Evolutionary conservation across 2,797 vertebrate species (phyloP), one percentile per base, ranked within the genome.

Genomic region (Ctenochaetus hawaiiensis): DNA sequence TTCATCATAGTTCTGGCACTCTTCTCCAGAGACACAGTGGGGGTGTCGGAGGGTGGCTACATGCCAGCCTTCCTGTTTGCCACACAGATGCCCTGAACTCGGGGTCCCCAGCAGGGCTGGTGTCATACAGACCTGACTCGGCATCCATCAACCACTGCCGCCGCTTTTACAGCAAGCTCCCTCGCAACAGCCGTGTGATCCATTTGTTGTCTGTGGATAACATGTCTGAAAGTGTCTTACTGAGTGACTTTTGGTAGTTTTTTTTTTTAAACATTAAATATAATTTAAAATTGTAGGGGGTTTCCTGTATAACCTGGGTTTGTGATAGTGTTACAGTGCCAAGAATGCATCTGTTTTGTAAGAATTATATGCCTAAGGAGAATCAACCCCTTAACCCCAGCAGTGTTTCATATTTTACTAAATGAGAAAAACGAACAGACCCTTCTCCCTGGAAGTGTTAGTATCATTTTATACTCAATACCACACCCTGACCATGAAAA

Each of bases 1-100:
- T 92, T 88, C 80, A 92, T 93, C 88, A 91, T 66, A 66, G 77
- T 72, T 85, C 56, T 69, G 67, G 56, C 13, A 8, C 58, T 66
- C 67, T 79, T 83, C 86, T 63, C 77, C 60, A 53, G 83, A 87
- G 81, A 75, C 11, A 72, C 64, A 51, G 52, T 78, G 72, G 75
- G 67, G 23, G 23, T 17, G 22, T 12, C 54, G 44, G 30, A n/a
- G 48, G 44, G 68, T 26, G 45, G 51, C 64, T 59, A 69, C 67
- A 26, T 89, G 81, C 81, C 76, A 84, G 72, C 57, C 74, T 78
- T 72, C 54, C 49, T 41, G 11, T 41, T 41, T 67, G 66, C 67
- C 75, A 69, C 52, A 22, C 86, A 91, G 77, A 85, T 88, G 85
- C 76, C 84, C 81, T 79, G 75, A 85, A 81, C 81, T 77, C 56